Evolutionary conservation across 1,140 invertebrate species (phyloP).

Genomic region (Drosophila prosaltans): DNA sequence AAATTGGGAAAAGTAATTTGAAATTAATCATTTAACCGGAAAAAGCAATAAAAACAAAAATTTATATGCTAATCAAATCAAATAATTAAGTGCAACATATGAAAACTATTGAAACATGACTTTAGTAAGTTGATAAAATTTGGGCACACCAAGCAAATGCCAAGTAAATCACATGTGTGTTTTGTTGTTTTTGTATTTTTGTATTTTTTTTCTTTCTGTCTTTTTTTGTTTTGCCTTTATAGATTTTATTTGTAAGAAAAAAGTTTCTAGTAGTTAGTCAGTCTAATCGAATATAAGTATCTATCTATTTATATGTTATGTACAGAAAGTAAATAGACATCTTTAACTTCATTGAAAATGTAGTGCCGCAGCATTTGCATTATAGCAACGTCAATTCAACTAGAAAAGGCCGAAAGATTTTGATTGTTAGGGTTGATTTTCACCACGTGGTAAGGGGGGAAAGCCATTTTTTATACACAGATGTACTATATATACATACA

Average conservation of each 20-base stretch:
- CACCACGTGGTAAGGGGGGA: constrained; percentile 68
- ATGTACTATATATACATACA: background rate
- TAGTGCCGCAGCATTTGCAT: background rate
- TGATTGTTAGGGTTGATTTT: constrained; percentile 77
- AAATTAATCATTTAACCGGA: constrained; percentile 11
- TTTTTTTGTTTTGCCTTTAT: constrained; percentile 36
- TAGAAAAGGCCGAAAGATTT: constrained; percentile 41
- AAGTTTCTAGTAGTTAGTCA: background rate
- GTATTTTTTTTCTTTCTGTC: background rate
- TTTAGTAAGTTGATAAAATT: constrained; percentile 6
- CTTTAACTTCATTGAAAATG: background rate
- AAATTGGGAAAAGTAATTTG: background rate
- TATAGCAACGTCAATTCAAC: constrained; percentile 19
- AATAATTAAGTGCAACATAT: background rate
- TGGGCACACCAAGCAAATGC: constrained; percentile 54
- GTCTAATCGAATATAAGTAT: background rate
- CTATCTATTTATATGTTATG: constrained; percentile 1
- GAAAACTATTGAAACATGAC: background rate
- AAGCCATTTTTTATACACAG: background rate
- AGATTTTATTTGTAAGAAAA: background rate
- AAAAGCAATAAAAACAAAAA: background rate
- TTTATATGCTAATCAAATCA: background rate
- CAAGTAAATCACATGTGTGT: constrained; percentile 70
- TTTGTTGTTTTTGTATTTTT: constrained; percentile 46
- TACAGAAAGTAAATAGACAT: background rate